Conservation (phyloP, 2,113 vertebrate species). For the Dipodomys spectabilis region DNA sequence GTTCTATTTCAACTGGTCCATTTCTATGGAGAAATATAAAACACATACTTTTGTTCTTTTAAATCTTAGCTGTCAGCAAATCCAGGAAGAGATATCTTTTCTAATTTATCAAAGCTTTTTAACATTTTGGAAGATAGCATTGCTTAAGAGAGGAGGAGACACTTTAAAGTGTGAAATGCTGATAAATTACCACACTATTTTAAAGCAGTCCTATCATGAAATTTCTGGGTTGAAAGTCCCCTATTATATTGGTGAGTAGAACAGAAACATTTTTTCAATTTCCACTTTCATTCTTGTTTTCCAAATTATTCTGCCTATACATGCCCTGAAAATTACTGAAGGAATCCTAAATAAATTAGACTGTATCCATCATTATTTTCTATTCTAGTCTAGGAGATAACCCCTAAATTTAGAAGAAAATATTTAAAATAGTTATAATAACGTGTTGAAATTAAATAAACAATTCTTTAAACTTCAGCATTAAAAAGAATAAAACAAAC, state of each 20-base stretch:
- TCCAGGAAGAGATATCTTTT: not conserved
- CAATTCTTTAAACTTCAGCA: not conserved
- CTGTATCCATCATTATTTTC: not conserved
- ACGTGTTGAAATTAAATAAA: constrained; percentile 50
- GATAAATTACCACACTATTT: not conserved
- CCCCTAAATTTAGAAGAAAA: not conserved
- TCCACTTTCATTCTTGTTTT: not conserved
- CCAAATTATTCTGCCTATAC: not conserved
- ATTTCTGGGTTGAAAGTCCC: not conserved
- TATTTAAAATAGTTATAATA: not conserved
- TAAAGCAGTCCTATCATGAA: not conserved
- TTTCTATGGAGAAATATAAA: not conserved
- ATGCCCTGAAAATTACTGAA: not conserved
- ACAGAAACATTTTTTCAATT: not conserved
- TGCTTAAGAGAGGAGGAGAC: not conserved
- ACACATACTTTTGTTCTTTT: not conserved
- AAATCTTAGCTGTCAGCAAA: not conserved
- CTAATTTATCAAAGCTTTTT: not conserved
- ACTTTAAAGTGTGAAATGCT: not conserved
- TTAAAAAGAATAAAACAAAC: not conserved
- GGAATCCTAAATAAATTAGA: not conserved
- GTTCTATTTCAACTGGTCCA: not conserved
- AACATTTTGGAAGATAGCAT: not conserved
- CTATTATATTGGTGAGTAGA: not conserved
- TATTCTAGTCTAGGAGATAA: not conserved